phyloP scores from a whole-genome alignment of 2,888 invertebrate genomes.

The Drosophila paranaensis region DNA sequence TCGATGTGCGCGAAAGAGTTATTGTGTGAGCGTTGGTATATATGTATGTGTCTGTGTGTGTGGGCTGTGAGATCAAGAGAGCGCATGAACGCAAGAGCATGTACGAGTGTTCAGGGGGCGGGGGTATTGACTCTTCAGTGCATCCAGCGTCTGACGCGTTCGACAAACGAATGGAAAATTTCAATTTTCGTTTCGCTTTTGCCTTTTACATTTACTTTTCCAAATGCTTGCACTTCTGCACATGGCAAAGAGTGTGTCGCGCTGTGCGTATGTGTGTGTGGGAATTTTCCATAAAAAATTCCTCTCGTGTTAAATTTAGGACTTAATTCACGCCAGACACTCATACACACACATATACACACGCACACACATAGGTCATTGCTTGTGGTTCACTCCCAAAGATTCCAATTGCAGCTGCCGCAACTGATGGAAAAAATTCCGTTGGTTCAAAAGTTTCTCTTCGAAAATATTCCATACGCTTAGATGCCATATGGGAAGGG shows the following conservation, averaged over 20 bases:
- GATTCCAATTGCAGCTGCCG: slow-evolving; percentile 4
- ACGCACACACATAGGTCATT: not conserved
- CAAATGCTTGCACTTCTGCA: slow-evolving; percentile 59
- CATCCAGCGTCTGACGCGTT: slow-evolving; percentile 37
- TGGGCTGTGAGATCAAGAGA: slow-evolving; percentile 10
- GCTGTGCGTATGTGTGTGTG: slow-evolving; percentile 22
- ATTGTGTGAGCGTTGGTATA: not conserved
- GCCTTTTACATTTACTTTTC: slow-evolving; percentile 39
- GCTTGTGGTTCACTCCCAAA: slow-evolving; percentile 2
- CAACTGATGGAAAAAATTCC: not conserved
- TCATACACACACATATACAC: not conserved
- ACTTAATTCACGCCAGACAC: slow-evolving; percentile 34
- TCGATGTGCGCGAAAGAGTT: slow-evolving; percentile 2
- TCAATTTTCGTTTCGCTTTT: slow-evolving; percentile 57
- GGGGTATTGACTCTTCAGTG: slow-evolving; percentile 29
- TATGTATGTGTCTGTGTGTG: not conserved
- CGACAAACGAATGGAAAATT: slow-evolving; percentile 70
- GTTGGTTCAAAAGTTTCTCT: slow-evolving; percentile 4
- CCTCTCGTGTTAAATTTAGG: slow-evolving; percentile 58
- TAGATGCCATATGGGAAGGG: not conserved
- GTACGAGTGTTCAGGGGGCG: not conserved
- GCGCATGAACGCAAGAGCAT: not conserved
- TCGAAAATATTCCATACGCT: slow-evolving; percentile 4
- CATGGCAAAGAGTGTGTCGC: slow-evolving; percentile 4
- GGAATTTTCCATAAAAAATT: slow-evolving; percentile 74